These are phyloP conservation scores for Diaperis boleti DNA, from an alignment of 2,888 invertebrate genomes.

Conservation along the genomic window DNA sequence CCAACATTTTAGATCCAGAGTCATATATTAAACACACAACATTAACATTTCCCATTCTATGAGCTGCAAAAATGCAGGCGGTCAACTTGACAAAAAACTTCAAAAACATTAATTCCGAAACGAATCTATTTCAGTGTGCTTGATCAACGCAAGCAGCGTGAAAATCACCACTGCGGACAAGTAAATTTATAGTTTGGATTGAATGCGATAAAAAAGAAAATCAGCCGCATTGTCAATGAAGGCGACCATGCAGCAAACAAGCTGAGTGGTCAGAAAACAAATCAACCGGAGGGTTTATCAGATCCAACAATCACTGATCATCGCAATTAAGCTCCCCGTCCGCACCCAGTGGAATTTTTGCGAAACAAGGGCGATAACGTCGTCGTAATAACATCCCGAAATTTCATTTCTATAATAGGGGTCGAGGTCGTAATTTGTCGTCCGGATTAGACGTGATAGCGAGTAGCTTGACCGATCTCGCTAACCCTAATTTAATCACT, in stretches of 20 bases:
- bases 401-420: slow-evolving; percentile 33
- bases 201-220: slow-evolving; percentile 37
- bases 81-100: not conserved
- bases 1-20: not conserved
- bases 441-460: slow-evolving; percentile 26
- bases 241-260: slow-evolving; percentile 39
- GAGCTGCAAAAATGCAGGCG: not conserved
- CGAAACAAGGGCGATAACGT: slow-evolving; percentile 15
- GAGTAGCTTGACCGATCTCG: slow-evolving; percentile 39
- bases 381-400: slow-evolving; percentile 13
- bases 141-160: slow-evolving; percentile 22
- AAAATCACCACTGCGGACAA: slow-evolving; percentile 32
- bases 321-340: slow-evolving; percentile 43
- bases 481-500: slow-evolving; percentile 45
- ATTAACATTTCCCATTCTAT: not conserved
- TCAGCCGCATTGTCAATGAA: slow-evolving; percentile 36
- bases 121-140: slow-evolving; percentile 5
- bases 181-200: slow-evolving; percentile 32
- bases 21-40: not conserved
- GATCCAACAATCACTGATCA: slow-evolving; percentile 48
- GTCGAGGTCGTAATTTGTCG: slow-evolving; percentile 31
- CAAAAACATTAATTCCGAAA: not conserved
- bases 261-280: slow-evolving; percentile 50
- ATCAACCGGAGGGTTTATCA: slow-evolving; percentile 48
- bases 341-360: not conserved